These are phyloP conservation scores for Nephrotoma guestfalica DNA, from an alignment of 2,888 invertebrate genomes.

Conservation along the genomic window DNA sequence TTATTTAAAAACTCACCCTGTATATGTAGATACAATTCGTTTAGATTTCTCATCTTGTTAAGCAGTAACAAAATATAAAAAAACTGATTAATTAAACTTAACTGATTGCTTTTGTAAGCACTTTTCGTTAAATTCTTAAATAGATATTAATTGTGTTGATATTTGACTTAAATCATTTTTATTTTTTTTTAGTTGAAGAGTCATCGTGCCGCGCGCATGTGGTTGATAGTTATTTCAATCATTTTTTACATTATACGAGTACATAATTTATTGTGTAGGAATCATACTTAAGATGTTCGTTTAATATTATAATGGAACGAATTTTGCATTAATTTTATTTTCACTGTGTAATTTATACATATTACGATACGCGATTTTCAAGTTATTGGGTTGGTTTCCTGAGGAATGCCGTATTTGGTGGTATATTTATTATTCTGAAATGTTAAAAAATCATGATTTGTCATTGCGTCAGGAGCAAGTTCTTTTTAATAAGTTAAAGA, in stretches of 20 bases:
- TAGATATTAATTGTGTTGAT: background rate
- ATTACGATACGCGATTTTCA: no score
- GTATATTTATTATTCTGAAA: no score
- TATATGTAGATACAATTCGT: background rate
- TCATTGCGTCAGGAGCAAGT: no score
- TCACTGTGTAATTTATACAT: no score
- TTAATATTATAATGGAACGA: background rate
- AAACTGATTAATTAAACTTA: background rate
- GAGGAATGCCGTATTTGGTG: no score
- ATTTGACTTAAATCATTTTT: background rate
- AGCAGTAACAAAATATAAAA: background rate
- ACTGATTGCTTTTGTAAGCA: background rate
- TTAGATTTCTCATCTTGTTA: background rate
- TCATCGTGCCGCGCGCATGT: background rate
- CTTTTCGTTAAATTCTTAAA: background rate
- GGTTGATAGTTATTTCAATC: background rate
- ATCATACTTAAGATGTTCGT: background rate
- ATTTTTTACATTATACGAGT: no score
- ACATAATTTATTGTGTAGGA: background rate
- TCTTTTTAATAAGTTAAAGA: no score
- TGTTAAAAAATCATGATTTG: no score
- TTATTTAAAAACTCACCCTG: no score
- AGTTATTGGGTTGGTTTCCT: no score
- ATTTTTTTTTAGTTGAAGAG: background rate
- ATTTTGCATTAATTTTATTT: background rate